Conservation (phyloP, 2,113 vertebrate species). For the Ramphastos sulfuratus region DNA sequence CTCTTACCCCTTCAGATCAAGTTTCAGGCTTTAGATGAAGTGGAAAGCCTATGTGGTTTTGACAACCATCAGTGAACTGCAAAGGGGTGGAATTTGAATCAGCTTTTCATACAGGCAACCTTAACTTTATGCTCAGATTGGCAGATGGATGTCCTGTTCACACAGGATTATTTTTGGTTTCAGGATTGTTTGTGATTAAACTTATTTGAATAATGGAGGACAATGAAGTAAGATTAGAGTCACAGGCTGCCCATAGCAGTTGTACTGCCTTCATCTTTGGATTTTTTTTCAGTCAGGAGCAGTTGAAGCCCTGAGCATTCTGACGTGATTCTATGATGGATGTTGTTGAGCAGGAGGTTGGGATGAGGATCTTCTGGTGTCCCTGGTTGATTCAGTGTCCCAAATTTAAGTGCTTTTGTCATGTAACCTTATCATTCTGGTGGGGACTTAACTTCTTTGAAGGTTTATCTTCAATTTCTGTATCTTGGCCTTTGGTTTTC, state of each 20-base stretch:
- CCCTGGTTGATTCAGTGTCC: not conserved
- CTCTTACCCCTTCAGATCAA: too few species aligned
- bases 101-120: not conserved
- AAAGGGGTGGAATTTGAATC: not conserved
- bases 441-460: not conserved
- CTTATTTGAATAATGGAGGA: not conserved
- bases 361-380: not conserved
- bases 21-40: not conserved
- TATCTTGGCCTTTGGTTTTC: not conserved
- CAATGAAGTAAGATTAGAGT: not conserved
- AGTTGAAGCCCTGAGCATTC: not conserved
- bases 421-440: not conserved
- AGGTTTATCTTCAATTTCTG: not conserved
- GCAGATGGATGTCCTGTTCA: not conserved
- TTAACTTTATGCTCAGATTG: not conserved
- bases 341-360: not conserved
- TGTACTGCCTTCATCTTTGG: not conserved
- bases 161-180: not conserved
- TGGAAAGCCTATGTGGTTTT: not conserved
- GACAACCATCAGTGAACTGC: not conserved
- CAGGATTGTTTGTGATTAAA: not conserved
- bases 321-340: not conserved
- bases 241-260: not conserved
- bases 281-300: not conserved
- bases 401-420: not conserved